These are phyloP conservation scores for Phalacrocorax brasilianus DNA, from an alignment of 2,113 vertebrate genomes.

Conservation along the genomic window DNA sequence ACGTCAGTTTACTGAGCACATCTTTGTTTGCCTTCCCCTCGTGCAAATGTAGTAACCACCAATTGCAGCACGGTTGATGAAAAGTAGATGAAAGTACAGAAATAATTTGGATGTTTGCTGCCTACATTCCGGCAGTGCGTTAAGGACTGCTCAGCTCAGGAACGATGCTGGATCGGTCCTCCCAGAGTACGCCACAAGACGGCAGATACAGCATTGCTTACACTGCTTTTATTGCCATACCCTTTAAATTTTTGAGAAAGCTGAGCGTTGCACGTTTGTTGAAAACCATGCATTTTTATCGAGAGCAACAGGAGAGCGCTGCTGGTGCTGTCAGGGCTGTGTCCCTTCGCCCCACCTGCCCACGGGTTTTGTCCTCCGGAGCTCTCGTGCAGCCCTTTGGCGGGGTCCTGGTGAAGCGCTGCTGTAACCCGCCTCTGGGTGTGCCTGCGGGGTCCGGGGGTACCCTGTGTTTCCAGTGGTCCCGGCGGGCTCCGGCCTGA, in stretches of 20 bases:
- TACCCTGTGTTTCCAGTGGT: neutral
- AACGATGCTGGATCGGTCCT: rapidly evolving
- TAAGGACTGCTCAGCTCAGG: no score
- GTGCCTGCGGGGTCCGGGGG: neutral
- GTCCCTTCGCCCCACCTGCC: neutral
- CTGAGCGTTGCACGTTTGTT: neutral
- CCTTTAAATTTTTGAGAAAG: neutral
- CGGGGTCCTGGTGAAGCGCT: neutral
- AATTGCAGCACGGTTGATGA: rapidly evolving
- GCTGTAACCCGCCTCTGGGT: neutral
- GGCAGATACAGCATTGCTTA: rapidly evolving
- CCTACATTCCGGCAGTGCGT: neutral
- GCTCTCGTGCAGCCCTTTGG: neutral
- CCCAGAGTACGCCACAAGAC: rapidly evolving
- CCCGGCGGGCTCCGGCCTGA: neutral
- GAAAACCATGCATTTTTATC: rapidly evolving
- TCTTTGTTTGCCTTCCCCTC: neutral
- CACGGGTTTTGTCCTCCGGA: neutral
- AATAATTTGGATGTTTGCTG: neutral
- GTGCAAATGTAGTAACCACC: no score
- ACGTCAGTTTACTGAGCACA: rapidly evolving
- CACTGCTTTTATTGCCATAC: rapidly evolving
- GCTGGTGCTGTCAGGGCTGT: neutral
- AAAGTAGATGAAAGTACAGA: no score
- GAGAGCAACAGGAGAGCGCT: neutral